These are phyloP conservation scores for Sebastes wilsoni DNA, from an alignment of 2,797 vertebrate genomes.

Conservation along the genomic window DNA sequence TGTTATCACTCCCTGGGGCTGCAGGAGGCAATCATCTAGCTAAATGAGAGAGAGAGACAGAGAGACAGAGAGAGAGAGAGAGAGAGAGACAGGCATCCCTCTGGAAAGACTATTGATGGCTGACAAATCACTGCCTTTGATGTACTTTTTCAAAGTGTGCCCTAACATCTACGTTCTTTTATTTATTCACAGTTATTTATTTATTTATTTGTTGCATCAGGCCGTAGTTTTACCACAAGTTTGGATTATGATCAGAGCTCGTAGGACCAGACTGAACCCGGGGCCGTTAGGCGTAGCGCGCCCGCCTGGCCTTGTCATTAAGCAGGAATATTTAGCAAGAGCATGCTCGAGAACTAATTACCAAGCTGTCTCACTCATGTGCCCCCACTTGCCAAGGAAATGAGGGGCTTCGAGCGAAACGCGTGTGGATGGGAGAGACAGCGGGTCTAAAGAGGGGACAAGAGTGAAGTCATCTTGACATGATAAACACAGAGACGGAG, in stretches of 20 bases:
- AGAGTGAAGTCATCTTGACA: constrained; percentile 72
- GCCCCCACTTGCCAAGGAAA: constrained; percentile 55
- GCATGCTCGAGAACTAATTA: constrained; percentile 74
- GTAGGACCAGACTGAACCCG: constrained; percentile 48
- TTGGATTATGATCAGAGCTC: constrained; percentile 63
- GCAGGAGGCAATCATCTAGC: constrained; percentile 79
- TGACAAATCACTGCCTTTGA: constrained; percentile 73
- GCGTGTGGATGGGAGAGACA: constrained; percentile 43
- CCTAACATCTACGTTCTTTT: constrained; percentile 66
- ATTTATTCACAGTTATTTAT: constrained; percentile 62
- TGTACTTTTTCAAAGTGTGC: constrained; percentile 74
- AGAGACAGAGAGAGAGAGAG: constrained; percentile 58
- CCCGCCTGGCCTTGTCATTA: constrained; percentile 70
- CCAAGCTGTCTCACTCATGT: constrained; percentile 67
- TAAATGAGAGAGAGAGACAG: constrained; percentile 69
- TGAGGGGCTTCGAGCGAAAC: constrained; percentile 58
- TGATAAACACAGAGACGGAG: constrained; percentile 77
- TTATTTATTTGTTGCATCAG: constrained; percentile 35
- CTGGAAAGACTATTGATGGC: constrained; percentile 70
- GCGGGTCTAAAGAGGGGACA: constrained; percentile 67
- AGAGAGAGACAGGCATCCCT: constrained; percentile 46
- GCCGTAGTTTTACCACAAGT: constrained; percentile 43
- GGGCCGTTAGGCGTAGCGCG: constrained; percentile 45
- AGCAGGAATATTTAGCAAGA: constrained; percentile 71
- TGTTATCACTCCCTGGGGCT: constrained; percentile 77